These are phyloP conservation scores for Drosophila elegans DNA, from an alignment of 1,140 invertebrate genomes.

Conservation along the genomic window DNA sequence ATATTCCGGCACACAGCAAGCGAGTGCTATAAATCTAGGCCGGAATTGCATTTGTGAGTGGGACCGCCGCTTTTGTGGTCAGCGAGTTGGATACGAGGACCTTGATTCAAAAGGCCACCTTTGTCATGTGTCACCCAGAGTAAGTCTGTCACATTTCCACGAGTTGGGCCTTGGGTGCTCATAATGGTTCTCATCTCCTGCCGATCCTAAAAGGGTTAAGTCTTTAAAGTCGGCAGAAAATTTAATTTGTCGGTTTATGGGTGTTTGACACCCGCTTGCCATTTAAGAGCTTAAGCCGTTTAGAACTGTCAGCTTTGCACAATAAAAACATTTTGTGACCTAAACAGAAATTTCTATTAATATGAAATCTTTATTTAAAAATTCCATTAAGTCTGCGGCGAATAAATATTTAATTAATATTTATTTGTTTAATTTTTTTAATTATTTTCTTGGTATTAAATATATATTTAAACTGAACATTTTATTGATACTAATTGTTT, in stretches of 20 bases:
- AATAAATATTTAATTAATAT: no score
- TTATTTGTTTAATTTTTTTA: no score
- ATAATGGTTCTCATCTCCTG: background rate
- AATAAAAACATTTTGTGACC: no score
- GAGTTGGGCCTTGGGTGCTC: slow-evolving; percentile 10
- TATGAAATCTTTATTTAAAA: no score
- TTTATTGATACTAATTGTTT: no score
- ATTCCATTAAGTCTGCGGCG: no score
- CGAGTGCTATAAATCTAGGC: slow-evolving; percentile 60
- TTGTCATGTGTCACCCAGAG: slow-evolving; percentile 49
- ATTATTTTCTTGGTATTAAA: no score
- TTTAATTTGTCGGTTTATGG: slow-evolving; percentile 10
- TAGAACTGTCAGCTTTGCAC: slow-evolving; percentile 10
- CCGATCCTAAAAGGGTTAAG: slow-evolving; percentile 16
- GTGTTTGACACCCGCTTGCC: background rate
- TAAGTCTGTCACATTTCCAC: slow-evolving; percentile 26
- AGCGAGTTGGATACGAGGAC: slow-evolving; percentile 26
- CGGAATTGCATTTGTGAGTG: slow-evolving; percentile 16
- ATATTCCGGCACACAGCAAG: slow-evolving; percentile 10
- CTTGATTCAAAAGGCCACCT: slow-evolving; percentile 45
- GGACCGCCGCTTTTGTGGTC: slow-evolving; percentile 49
- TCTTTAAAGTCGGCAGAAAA: slow-evolving; percentile 11
- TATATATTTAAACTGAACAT: no score
- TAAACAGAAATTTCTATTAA: no score
- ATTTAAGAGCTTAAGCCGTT: slow-evolving; percentile 18